Evolutionary conservation across 2,888 invertebrate genomes (phyloP).

Genomic region (Therioaphis trifolii): DNA sequence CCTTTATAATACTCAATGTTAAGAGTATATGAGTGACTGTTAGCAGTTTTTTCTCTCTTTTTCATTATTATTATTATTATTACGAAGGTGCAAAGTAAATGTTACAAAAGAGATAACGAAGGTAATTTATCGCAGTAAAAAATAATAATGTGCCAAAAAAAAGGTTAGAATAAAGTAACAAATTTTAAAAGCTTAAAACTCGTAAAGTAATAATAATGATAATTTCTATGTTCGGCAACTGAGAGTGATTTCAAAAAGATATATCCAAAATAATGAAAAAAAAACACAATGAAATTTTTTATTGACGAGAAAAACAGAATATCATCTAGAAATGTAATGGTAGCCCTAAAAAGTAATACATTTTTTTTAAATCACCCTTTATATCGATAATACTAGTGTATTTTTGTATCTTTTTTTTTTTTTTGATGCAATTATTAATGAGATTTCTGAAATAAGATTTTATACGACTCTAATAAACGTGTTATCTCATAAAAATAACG

Average conservation of each 20-base stretch:
- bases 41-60: background rate
- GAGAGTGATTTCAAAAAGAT: background rate
- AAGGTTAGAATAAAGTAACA: slow-evolving; percentile 1
- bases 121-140: slow-evolving; percentile 13
- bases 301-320: background rate
- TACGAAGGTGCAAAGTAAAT: background rate
- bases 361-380: no score
- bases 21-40: background rate
- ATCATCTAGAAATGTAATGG: background rate
- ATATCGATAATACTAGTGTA: no score
- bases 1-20: no score
- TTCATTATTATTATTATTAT: background rate
- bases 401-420: no score
- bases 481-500: no score
- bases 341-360: no score
- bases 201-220: background rate
- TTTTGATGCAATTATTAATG: no score
- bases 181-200: background rate
- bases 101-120: slow-evolving; percentile 21
- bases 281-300: background rate
- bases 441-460: no score
- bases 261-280: background rate
- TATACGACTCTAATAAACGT: no score
- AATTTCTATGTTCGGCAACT: background rate
- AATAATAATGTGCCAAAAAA: slow-evolving; percentile 5